Evolutionary conservation across 1,140 invertebrate species (phyloP), one percentile per base, ranked within the genome.

Genomic region (Helicoverpa armigera): DNA sequence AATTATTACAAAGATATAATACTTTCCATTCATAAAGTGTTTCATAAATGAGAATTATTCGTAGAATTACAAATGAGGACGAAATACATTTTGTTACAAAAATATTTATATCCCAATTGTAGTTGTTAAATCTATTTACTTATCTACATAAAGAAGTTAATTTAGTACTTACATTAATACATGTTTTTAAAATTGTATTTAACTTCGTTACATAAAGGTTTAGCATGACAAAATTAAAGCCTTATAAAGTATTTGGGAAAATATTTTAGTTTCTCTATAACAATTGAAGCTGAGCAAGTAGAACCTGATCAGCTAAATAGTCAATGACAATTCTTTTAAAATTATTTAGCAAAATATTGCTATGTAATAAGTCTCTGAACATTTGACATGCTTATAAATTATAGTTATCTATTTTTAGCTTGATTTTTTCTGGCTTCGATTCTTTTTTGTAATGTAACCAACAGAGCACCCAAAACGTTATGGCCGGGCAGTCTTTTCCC

Each of bases 401-500:
- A 54, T 31, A 56, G 88, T 89, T 94, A 93, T 87, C 91, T 94
- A 81, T 83, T 89, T 77, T 94, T 95, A 0, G 89, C 85, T 63
- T 94, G 91, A 56, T 78, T 91, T 77, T 94, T 95, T 67, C 96
- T 95, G 2, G 95, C 94, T 92, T 97, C 98, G 78, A 98, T 97
- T 82, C 98, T 95, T 73, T 97, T 96, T 91, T 98, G 98, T 58
- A 98, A 92, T 3, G 98, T 98, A 7, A 96, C 95, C 43, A 98
- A 94, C 11, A 99, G 94, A 13, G 98, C 98, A 5, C 97, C 97
- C 1, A 99, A 95, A 9, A 98, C 98, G 88, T 98, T 98, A 88
- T 98, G 98, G 90, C 98, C 98, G 56, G 98, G 98, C 69, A 98
- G 95, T 88, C 98, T 97, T 90, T 98, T 98, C 54, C 98, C 98